Evolutionary conservation across 1,140 invertebrate genomes (phyloP).

Genomic region (Bombus superbus): DNA sequence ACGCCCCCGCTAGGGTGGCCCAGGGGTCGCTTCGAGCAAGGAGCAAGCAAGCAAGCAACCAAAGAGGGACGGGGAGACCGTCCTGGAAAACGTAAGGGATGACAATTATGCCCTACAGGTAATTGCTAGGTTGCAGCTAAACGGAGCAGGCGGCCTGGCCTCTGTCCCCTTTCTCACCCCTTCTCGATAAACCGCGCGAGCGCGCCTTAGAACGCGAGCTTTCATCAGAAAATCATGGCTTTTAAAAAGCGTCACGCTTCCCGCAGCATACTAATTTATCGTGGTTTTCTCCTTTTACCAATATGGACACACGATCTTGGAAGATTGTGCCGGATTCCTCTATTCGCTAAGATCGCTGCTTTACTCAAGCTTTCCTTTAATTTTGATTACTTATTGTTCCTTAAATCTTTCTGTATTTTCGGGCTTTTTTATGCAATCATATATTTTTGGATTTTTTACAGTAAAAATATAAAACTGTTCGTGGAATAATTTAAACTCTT

Average conservation of each 20-base stretch:
- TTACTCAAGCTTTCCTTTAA: neutral
- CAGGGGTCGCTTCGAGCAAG: conserved; percentile 51
- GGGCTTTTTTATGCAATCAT: neutral
- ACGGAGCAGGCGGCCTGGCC: conserved; percentile 67
- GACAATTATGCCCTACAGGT: conserved; percentile 82
- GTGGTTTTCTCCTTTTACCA: conserved; percentile 32
- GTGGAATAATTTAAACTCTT: neutral
- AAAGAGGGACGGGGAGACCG: conserved; percentile 51
- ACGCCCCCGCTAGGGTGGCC: conserved; percentile 65
- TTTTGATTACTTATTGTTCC: neutral
- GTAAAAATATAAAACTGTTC: neutral
- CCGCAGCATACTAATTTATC: conserved; percentile 59
- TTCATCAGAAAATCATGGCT: conserved; percentile 74
- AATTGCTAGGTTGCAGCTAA: conserved; percentile 80
- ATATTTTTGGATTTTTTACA: too few relatives aligned
- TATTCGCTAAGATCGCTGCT: too few relatives aligned
- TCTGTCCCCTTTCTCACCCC: conserved; percentile 52
- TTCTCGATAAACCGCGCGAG: neutral
- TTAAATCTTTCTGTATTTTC: neutral
- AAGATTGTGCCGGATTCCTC: neutral
- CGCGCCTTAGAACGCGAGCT: conserved; percentile 69
- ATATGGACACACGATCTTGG: neutral
- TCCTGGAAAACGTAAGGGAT: conserved; percentile 79
- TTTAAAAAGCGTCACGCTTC: conserved; percentile 74
- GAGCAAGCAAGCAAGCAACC: conserved; percentile 19